Evolutionary conservation across 2,113 vertebrate genomes (phyloP), one percentile per base, ranked within the genome.

Genomic region (Propithecus coquereli): DNA sequence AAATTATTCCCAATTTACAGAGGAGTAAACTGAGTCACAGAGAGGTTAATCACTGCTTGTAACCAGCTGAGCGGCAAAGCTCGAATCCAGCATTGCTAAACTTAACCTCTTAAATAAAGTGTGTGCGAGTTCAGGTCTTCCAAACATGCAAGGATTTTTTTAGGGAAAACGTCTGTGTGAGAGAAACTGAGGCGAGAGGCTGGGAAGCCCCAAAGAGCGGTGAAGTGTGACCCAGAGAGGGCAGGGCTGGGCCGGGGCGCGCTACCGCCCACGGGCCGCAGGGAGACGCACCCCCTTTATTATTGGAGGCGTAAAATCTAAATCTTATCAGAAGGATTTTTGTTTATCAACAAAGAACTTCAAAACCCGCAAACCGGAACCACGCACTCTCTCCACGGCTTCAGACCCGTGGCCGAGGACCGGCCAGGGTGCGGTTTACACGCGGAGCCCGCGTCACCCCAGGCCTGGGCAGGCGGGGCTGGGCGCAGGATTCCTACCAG

Each of bases 181-280:
- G 27, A 87, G 13, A 65, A 87, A 66, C 54, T 0, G 32, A 32
- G n/a, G 52, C 30, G 50, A 68, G 47, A 79, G 25, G 25, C 4
- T 0, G 61, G 8, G 7, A 65, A 25, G 54, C 17, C 32, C 5
- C 18, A 9, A 40, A 17, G 22, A 0, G 2, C 47, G 6, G 16
- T 25, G 25, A 37, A 66, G 50, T 17, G 7, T 52, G 22, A 22
- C 52, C 25, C 3, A 63, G 23, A 13, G n/a, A 43, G 40, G 43
- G 32, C 45, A 32, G 3, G 40, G 40, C 40, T 43, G 40, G 40
- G 40, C 40, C 40, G 40, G 40, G 3, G 40, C 40, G 3, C 40
- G 40, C 40, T 43, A 43, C 40, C 40, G 40, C 40, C 40, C 12
- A 1, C 27, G 14, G 71, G 71, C 40, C 71, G 27, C 71, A 16